Percentiles rank a stretch among this genome's conserved stretches.
Evolutionary conservation across 2,797 vertebrate species (phyloP).

Genomic region (Peromyscus eremicus): DNA sequence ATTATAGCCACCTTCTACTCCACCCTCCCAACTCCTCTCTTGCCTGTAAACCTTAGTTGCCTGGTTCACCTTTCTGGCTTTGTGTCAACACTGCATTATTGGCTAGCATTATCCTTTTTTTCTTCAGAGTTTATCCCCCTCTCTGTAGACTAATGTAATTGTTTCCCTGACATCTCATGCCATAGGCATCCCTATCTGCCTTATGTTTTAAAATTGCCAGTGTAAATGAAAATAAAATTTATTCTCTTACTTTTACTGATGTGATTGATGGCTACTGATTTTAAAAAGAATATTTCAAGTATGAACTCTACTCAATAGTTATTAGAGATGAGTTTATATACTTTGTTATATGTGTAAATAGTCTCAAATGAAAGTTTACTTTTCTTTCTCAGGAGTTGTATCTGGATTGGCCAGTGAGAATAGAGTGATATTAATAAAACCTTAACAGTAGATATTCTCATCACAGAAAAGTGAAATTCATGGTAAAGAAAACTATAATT

Average conservation of each 20-base stretch:
- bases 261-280: slow-evolving; percentile 5
- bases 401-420: slow-evolving; percentile 48
- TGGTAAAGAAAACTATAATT: slow-evolving; percentile 2
- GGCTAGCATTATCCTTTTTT: not conserved
- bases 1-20: too few relatives aligned
- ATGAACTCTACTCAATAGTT: slow-evolving; percentile 27
- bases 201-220: slow-evolving; percentile 44
- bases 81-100: not conserved
- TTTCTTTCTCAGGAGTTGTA: not conserved
- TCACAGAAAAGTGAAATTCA: slow-evolving; percentile 51
- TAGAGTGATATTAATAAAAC: slow-evolving; percentile 28
- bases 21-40: not conserved
- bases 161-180: not conserved
- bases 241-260: slow-evolving; percentile 36
- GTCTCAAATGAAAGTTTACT: slow-evolving; percentile 44
- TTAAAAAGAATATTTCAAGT: slow-evolving; percentile 46
- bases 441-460: slow-evolving; percentile 2
- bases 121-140: not conserved
- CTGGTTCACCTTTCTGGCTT: slow-evolving; percentile 27
- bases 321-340: slow-evolving; percentile 31
- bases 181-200: slow-evolving; percentile 7
- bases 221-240: not conserved
- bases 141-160: not conserved
- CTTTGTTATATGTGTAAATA: not conserved
- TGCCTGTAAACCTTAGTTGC: not conserved